Evolutionary conservation across 30 jellyfish, hydroid and myxozoan species (phyloP), one percentile per base, ranked within the genome.

Genomic region (Aurelia coerulea): DNA sequence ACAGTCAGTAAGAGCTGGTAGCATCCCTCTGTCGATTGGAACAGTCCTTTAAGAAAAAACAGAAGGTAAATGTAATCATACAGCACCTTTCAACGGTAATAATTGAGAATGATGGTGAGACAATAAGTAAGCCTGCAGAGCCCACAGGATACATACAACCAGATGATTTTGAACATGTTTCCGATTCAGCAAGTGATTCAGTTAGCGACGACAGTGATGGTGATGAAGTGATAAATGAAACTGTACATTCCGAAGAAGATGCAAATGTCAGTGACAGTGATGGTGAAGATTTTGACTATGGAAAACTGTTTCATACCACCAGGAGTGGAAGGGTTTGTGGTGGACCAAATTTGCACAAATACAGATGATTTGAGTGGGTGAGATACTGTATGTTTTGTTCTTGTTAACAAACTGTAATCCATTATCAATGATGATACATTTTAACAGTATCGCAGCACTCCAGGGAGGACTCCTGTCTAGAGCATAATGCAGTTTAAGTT

Each of bases 321-420:
- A 67, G 78, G 50, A 67, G 50, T 67, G 78, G 78, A 67, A 67
- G 60, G 50, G 58, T 67, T 67, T 67, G 78, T 10, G 78, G 78
- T 67, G 78, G 78, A 67, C 78, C 78, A 67, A 67, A 67, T 67
- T 67, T 67, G 78, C 16, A 67, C 78, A 67, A 67, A 32, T 67
- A 67, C 78, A 67, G 78, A 67, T 67, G 78, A 67, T 67, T 13
- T 67, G 78, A 67, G 18, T 67, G 78, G 10, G 78, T 34, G 7
- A 67, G 56, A 37, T 37, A 37, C 49, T 37, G 49, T 62, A 67
- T 67, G 7, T 67, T 67, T n/a, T 67, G 78, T 19, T 67, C 23
- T 19, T 67, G 78, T 66, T 67, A 17, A 67, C 11, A 5, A 67
- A 67, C n/a, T 62, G 8, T 42, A 0, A 42, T 42, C 53, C 4